phyloP scores from a whole-genome alignment of 2,797 vertebrate genomes.

The Synanceia verrucosa region DNA sequence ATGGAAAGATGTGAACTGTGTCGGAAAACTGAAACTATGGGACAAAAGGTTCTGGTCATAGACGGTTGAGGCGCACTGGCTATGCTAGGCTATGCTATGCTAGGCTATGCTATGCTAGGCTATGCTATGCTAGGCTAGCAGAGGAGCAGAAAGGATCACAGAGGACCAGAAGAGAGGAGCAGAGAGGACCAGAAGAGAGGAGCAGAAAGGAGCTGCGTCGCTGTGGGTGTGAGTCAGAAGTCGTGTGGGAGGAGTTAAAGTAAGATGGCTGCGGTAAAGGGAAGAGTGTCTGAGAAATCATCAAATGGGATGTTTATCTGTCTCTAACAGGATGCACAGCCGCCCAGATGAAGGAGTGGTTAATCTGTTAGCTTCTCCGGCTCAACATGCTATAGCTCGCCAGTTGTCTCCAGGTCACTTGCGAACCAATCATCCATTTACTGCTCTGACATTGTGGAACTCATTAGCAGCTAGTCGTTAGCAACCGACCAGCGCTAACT shows the following conservation, averaged over 20 bases:
- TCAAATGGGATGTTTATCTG: slow-evolving; percentile 67
- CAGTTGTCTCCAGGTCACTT: neutral
- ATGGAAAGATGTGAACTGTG: no score
- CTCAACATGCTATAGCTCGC: neutral
- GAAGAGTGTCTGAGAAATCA: slow-evolving; percentile 63
- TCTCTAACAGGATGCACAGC: slow-evolving; percentile 64
- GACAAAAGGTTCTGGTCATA: no score
- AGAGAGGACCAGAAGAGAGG: no score
- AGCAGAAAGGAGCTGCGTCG: neutral
- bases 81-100: no score
- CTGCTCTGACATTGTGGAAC: slow-evolving; percentile 73
- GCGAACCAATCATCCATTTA: neutral
- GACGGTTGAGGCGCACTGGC: no score
- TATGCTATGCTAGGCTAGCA: no score
- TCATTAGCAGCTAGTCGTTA: slow-evolving; percentile 66
- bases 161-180: no score
- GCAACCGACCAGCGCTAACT: slow-evolving; percentile 52
- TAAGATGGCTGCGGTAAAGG: slow-evolving; percentile 84
- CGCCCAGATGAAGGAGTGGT: slow-evolving; percentile 43
- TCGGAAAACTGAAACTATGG: no score
- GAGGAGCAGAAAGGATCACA: no score
- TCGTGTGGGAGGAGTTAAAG: slow-evolving; percentile 73
- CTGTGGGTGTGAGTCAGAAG: slow-evolving; percentile 71
- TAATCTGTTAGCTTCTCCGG: slow-evolving; percentile 11
- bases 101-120: no score